A percentile compares a stretch with the other conserved stretches of the same genome.
Evolutionary conservation across 2,888 invertebrate species (phyloP).

Genomic region (Tenthredo notha): DNA sequence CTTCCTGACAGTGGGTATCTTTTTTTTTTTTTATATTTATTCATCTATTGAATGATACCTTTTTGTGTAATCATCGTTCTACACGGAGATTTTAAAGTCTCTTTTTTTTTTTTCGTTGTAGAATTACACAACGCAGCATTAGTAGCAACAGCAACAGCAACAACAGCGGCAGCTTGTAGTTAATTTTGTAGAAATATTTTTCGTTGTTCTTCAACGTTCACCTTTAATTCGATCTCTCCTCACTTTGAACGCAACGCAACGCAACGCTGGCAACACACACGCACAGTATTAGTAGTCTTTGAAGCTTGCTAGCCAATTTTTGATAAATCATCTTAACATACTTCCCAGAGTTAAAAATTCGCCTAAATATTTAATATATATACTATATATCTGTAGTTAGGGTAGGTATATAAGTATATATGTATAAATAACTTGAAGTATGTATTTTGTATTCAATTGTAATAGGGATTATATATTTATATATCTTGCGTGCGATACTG

Average conservation of each 20-base stretch:
- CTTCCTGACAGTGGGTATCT: not conserved
- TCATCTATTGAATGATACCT: not conserved
- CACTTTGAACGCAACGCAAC: not conserved
- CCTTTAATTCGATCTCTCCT: not conserved
- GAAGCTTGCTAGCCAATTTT: slow-evolving; percentile 77
- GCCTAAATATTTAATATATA: slow-evolving; percentile 60
- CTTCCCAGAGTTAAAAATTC: slow-evolving; percentile 74
- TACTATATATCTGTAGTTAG: not conserved
- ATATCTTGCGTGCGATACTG: slow-evolving; percentile 73
- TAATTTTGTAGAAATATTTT: not conserved
- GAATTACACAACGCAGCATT: too few relatives aligned
- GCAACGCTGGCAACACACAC: slow-evolving; percentile 2
- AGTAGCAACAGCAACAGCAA: not conserved
- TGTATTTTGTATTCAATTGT: slow-evolving; percentile 7
- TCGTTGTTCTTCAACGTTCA: slow-evolving; percentile 10
- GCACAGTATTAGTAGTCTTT: slow-evolving; percentile 36
- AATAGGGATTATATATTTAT: slow-evolving; percentile 61
- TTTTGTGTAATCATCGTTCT: not conserved
- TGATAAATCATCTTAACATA: slow-evolving; percentile 74
- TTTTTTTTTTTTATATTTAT: not conserved
- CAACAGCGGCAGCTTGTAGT: not conserved
- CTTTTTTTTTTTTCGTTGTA: not conserved
- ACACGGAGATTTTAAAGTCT: not conserved
- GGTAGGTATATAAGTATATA: not conserved
- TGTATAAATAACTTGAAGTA: slow-evolving; percentile 2